These are phyloP conservation scores for Oceanites oceanicus DNA, from an alignment of 2,113 vertebrate genomes.

Conservation along the genomic window DNA sequence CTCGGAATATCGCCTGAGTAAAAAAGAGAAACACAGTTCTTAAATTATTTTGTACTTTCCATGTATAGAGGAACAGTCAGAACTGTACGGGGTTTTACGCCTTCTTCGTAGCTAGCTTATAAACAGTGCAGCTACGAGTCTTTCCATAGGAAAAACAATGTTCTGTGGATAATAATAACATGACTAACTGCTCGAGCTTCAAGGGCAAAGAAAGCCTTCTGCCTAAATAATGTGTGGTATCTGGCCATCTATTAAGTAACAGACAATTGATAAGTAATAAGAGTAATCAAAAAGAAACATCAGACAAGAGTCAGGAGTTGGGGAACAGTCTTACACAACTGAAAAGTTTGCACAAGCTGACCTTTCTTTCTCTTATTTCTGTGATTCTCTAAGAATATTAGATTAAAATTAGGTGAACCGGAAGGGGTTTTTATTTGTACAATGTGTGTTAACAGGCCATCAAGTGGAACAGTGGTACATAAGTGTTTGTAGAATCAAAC, in stretches of 20 bases:
- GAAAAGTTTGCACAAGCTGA: background rate
- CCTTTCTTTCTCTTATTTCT: background rate
- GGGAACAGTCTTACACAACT: background rate
- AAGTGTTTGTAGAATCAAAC: background rate
- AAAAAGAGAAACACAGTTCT: constrained; percentile 68
- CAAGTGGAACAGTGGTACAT: background rate
- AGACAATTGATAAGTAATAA: background rate
- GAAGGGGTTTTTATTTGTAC: background rate
- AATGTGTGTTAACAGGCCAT: background rate
- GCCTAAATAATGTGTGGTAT: background rate
- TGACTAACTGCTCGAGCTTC: background rate
- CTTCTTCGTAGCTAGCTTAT: constrained; percentile 47
- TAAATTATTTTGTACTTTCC: constrained; percentile 73
- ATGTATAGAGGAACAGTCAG: constrained; percentile 63
- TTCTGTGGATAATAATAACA: constrained; percentile 33
- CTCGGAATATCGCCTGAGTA: constrained; percentile 59
- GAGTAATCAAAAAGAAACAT: background rate
- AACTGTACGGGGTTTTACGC: constrained; percentile 68
- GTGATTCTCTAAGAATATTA: background rate
- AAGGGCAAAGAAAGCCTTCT: background rate
- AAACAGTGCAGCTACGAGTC: constrained; percentile 45
- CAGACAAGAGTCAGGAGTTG: background rate
- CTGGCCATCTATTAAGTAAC: background rate
- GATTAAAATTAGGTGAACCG: background rate
- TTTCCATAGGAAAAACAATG: constrained; percentile 59